Evolutionary conservation across 2,888 invertebrate species (phyloP).

Genomic region (Platycheirus albimanus): DNA sequence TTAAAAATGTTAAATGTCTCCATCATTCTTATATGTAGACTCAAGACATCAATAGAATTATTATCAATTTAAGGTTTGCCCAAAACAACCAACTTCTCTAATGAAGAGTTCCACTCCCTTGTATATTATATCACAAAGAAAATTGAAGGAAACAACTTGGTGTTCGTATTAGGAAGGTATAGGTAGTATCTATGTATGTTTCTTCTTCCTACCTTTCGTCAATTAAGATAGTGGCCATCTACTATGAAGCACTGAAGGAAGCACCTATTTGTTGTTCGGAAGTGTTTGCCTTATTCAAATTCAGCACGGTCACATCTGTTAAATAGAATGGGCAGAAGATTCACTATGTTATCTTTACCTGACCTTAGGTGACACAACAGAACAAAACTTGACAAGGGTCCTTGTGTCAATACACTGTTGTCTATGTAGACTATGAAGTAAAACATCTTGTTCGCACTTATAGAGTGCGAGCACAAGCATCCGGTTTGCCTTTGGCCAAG

Average conservation of each 20-base stretch:
- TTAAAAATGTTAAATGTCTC: too few species aligned
- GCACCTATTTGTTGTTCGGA: slow-evolving; percentile 29
- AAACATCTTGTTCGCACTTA: slow-evolving; percentile 71
- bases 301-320: slow-evolving; percentile 35
- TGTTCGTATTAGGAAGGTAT: too few species aligned
- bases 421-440: slow-evolving; percentile 41
- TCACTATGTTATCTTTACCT: slow-evolving; percentile 71
- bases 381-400: slow-evolving; percentile 73
- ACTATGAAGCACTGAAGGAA: slow-evolving; percentile 18
- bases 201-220: not conserved
- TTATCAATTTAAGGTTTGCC: too few species aligned
- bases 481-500: slow-evolving; percentile 62
- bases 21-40: too few species aligned
- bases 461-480: slow-evolving; percentile 58
- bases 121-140: too few species aligned
- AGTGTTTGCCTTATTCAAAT: slow-evolving; percentile 59
- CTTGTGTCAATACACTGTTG: slow-evolving; percentile 39
- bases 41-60: too few species aligned
- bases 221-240: not conserved
- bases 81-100: too few species aligned
- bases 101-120: too few species aligned
- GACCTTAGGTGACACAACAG: slow-evolving; percentile 73
- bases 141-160: too few species aligned
- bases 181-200: too few species aligned
- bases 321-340: slow-evolving; percentile 43